Percentiles rank a stretch among this genome's conserved stretches.
phyloP scores from a whole-genome alignment of 1,140 invertebrate species.

The Drosophila micromelanica region DNA sequence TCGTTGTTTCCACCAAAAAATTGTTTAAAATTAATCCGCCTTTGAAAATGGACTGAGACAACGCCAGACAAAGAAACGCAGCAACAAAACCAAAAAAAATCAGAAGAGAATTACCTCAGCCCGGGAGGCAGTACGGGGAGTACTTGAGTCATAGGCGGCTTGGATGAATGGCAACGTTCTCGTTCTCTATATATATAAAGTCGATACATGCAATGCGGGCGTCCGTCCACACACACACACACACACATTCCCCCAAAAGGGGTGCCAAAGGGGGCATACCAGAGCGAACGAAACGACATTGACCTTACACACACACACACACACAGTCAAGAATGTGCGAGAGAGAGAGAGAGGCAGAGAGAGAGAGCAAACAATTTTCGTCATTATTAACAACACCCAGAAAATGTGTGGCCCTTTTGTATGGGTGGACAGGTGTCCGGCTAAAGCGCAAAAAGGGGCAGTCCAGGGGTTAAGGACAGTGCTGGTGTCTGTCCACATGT shows the following conservation, averaged over 20 bases:
- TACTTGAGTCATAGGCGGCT: conserved; percentile 69
- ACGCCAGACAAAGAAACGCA: conserved; percentile 63
- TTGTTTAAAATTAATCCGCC: conserved; percentile 79
- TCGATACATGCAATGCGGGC: conserved; percentile 68
- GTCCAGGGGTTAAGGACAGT: conserved; percentile 27
- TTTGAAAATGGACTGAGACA: conserved; percentile 45
- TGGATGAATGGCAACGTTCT: conserved; percentile 51
- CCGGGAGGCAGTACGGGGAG: conserved; percentile 38
- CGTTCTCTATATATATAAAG: conserved; percentile 59
- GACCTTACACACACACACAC: conserved; percentile 70
- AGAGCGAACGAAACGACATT: conserved; percentile 73
- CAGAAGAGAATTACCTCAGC: conserved; percentile 55
- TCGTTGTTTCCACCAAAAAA: conserved; percentile 62
- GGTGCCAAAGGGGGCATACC: background rate
- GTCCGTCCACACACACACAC: no score
- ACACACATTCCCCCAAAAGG: background rate
- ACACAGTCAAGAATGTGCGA: conserved; percentile 1
- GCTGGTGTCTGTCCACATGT: conserved; percentile 15
- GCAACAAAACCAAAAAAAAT: conserved; percentile 27
- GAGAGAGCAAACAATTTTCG: conserved; percentile 62
- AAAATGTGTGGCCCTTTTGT: conserved; percentile 49
- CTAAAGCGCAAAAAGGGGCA: background rate
- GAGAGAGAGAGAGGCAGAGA: conserved; percentile 14
- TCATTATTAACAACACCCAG: conserved; percentile 65
- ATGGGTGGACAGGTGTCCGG: conserved; percentile 60